A percentile compares a stretch with the other conserved stretches of the same genome.
phyloP scores from a whole-genome alignment of 2,113 vertebrate species.

The Sminthopsis crassicaudata region DNA sequence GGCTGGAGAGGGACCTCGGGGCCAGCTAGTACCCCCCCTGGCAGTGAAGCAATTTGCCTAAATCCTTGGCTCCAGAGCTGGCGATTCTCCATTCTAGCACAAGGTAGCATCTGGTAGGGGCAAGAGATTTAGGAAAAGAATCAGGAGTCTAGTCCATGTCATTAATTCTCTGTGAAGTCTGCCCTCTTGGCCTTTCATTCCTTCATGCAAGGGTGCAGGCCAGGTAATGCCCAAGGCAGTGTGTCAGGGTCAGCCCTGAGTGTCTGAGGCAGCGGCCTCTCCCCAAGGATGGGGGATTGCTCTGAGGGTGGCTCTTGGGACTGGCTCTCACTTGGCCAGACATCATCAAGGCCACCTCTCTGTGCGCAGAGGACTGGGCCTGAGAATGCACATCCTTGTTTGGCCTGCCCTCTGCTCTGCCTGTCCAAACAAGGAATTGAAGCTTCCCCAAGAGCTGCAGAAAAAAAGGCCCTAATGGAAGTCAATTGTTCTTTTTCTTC shows the following conservation, averaged over 20 bases:
- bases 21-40: too few relatives aligned
- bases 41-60: background rate
- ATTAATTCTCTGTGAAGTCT: background rate
- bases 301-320: too few relatives aligned
- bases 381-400: constrained; percentile 46
- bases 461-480: constrained; percentile 69
- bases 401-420: constrained; percentile 49
- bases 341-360: background rate
- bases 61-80: background rate
- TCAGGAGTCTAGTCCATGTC: background rate
- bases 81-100: background rate
- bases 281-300: too few relatives aligned
- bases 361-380: constrained; percentile 34
- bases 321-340: background rate
- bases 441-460: constrained; percentile 52
- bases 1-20: background rate
- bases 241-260: background rate
- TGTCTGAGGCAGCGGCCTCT: too few relatives aligned
- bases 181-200: background rate
- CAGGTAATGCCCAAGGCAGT: background rate
- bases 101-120: background rate
- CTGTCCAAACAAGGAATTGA: constrained; percentile 64
- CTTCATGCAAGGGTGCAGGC: background rate
- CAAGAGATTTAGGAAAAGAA: background rate
- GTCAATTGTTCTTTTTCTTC: constrained; percentile 36